Percentiles rank a stretch among this genome's conserved stretches.
phyloP scores from a whole-genome alignment of 2,797 vertebrate species.

The Chanos chanos region DNA sequence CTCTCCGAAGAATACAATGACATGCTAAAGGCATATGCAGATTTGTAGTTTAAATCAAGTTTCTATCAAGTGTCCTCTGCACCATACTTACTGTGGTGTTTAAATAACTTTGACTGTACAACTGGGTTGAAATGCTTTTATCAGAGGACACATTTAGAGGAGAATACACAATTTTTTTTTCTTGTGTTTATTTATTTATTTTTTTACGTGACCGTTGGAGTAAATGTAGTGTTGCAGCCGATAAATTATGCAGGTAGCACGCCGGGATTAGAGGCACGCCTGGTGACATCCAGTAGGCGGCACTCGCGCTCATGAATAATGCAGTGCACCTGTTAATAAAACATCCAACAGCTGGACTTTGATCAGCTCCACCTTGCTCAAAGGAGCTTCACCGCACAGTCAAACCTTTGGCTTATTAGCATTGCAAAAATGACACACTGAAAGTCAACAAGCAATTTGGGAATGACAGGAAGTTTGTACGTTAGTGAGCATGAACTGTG shows the following conservation, averaged over 20 bases:
- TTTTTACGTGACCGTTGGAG: conserved; percentile 22
- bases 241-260: conserved; percentile 65
- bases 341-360: conserved; percentile 65
- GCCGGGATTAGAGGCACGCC: conserved; percentile 52
- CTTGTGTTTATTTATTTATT: background rate
- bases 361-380: conserved; percentile 49
- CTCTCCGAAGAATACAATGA: too few relatives aligned
- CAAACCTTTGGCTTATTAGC: conserved; percentile 23
- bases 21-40: too few relatives aligned
- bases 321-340: conserved; percentile 68
- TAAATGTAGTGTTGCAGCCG: conserved; percentile 55
- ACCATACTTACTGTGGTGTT: too few relatives aligned
- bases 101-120: too few relatives aligned
- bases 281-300: conserved; percentile 52
- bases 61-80: too few relatives aligned
- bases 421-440: conserved; percentile 7
- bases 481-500: background rate
- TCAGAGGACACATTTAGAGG: too few relatives aligned
- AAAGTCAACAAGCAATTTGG: background rate
- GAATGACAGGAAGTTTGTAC: background rate
- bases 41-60: too few relatives aligned
- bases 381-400: background rate
- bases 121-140: too few relatives aligned
- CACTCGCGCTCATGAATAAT: conserved; percentile 59
- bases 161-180: conserved; percentile 17